Base-by-base conservation (phyloP, 2,113 vertebrate genomes). In the Struthidea cinerea region DNA sequence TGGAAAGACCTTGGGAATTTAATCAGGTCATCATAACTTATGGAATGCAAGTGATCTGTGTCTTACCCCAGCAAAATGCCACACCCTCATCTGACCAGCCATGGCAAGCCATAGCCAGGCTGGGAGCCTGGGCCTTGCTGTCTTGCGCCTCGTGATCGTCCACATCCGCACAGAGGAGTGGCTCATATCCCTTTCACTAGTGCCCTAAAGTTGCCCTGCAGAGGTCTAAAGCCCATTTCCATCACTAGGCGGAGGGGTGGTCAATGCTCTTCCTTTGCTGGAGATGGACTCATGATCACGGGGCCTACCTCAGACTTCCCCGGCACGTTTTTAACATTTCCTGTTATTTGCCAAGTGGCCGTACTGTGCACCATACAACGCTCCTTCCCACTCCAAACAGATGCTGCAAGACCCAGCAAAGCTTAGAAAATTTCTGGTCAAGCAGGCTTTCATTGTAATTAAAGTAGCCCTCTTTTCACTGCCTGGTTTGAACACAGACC, bases 251-350 rank as follows among this genome's bases (percentile, higher is more conserved):
- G 44, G 59, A 69, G 32, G 37, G 21, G 16, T 75, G 59, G 32
- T 32, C 55, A 84, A 49, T 68, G 44, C n/a, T 64, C 21, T 28
- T 78, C 27, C 55, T 91, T 79, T 84, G 22, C 32, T 82, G 57
- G 68, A 90, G 61, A 64, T 61, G 67, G 35, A 75, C 26, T 53
- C 2, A 1, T 11, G 52, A 23, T 44, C 17, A 14, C 0, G 0
- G 32, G 41, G 22, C 37, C 67, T 76, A 75, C 28, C 59, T 89
- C 35, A 56, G 50, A 33, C 32, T 57, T 85, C 32, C 70, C 42
- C 10, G 26, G 23, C n/a, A 10, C 0, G 13, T 90, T 84, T 78
- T 42, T 35, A 24, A 42, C 26, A 16, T 74, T 67, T 82, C 67
- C 59, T 2, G 1, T 74, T 86, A 39, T 35, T 94, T 86, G 50